Base-by-base conservation (phyloP, 2,888 invertebrate species). In the Agriopis aurantiaria region DNA sequence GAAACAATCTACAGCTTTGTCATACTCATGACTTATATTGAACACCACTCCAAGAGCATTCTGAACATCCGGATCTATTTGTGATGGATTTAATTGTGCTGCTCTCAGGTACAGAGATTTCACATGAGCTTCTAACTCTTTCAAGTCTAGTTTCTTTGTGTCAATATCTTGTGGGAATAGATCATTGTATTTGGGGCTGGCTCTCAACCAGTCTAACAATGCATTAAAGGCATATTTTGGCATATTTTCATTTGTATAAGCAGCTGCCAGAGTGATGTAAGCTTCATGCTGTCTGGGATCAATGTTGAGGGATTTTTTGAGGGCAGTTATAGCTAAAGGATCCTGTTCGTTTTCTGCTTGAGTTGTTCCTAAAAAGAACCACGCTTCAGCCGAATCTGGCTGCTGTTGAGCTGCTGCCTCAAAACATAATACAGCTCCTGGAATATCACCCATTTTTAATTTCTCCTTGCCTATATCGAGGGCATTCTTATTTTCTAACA, bases 281-380 rank as follows among this genome's bases (percentile, higher is more conserved):
- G 98, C 99, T 74, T 96, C 95, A 60, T 97, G 91, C 88, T 99
- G 98, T 10, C 95, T 95, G 0, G 98, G 97, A 72, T 98, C 96
- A 65, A 99, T 86, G 68, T 96, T 95, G 59, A 98, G 86, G 69
- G 98, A 98, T 88, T 96, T 97, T 85, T 97, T 97, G 45, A 99
- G 94, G 0, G 99, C 99, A 57, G 97, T 96, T 81, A 99, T 99
- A 10, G 99, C 99, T 78, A 96, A 95, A 4, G 98, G 97, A 90
- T 99, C 99, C 92, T 97, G 99, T 94, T 99, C 99, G 93, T 99
- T 99, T 95, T 99, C 99, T 51, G 99, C 98, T 89, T 99, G 99
- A 45, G 98, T 97, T 63, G 97, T 97, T 10, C 99, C 99, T 58
- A 99, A 92, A 48, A 97, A 92, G 73, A 97, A 96, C 99, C 99